A percentile compares a stretch with the other conserved stretches of the same genome.
phyloP scores from a whole-genome alignment of 2,113 vertebrate species.

The Strigops habroptila region DNA sequence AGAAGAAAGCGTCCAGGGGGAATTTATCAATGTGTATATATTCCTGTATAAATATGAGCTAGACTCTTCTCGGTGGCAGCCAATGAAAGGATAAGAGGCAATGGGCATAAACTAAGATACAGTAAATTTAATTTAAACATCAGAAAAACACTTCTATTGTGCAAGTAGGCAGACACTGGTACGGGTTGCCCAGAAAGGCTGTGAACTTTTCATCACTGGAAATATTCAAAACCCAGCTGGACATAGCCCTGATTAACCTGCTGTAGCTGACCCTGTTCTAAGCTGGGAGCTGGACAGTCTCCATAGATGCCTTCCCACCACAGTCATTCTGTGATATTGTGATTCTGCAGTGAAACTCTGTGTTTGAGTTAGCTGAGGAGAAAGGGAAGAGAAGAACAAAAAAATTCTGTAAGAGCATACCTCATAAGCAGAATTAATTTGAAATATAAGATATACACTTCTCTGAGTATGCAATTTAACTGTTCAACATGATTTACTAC shows the following conservation, averaged over 20 bases:
- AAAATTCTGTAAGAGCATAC: neutral
- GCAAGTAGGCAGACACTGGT: neutral
- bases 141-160: neutral
- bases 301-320: neutral
- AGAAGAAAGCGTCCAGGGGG: neutral
- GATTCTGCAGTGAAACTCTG: neutral
- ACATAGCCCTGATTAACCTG: neutral
- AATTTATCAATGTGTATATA: neutral
- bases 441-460: neutral
- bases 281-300: neutral
- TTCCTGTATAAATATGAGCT: neutral
- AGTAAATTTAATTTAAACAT: neutral
- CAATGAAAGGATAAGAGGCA: neutral
- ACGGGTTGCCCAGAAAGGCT: neutral
- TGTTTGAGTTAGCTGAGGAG: neutral
- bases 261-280: neutral
- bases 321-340: neutral
- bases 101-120: neutral
- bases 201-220: neutral
- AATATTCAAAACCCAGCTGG: neutral
- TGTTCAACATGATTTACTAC: neutral
- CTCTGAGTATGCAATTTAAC: neutral
- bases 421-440: neutral
- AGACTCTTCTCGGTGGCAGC: neutral
- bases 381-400: neutral